Evolutionary conservation across 2,888 invertebrate species (phyloP).

Genomic region (Crioceris asparagi): DNA sequence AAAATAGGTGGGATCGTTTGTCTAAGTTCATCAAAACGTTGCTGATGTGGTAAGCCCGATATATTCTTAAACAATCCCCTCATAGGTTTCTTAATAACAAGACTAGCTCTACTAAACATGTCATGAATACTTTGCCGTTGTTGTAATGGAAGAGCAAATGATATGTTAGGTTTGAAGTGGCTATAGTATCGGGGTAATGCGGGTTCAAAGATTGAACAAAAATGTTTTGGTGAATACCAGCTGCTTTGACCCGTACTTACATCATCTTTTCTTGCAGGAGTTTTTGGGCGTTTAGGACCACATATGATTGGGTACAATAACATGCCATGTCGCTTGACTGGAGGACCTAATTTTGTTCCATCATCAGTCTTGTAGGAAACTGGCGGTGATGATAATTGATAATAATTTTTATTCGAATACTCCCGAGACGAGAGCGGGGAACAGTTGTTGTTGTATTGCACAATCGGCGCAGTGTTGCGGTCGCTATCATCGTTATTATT

Average conservation of each 20-base stretch:
- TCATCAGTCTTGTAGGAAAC: slow-evolving; percentile 24
- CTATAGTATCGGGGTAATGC: too few relatives aligned
- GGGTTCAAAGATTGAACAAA: slow-evolving; percentile 2
- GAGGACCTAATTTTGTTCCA: slow-evolving; percentile 16
- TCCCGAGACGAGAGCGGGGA: slow-evolving; percentile 45
- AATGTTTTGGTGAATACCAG: too few relatives aligned
- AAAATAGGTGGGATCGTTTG: too few relatives aligned
- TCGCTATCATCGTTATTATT: slow-evolving; percentile 25
- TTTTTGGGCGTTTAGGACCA: too few relatives aligned
- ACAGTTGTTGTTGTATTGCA: slow-evolving; percentile 31
- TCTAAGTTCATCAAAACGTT: too few relatives aligned
- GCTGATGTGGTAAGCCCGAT: too few relatives aligned
- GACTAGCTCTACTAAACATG: too few relatives aligned
- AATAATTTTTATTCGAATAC: slow-evolving; percentile 48
- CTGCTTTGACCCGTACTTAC: too few relatives aligned
- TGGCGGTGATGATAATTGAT: slow-evolving; percentile 39
- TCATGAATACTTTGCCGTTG: too few relatives aligned
- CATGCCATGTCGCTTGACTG: slow-evolving; percentile 17
- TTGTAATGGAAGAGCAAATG: too few relatives aligned
- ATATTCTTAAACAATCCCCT: slow-evolving; percentile 14
- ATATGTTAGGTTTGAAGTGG: too few relatives aligned
- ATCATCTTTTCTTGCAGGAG: too few relatives aligned
- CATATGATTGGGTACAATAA: slow-evolving; percentile 15
- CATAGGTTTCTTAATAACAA: slow-evolving; percentile 10
- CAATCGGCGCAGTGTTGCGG: slow-evolving; percentile 43